A percentile compares a stretch with the other conserved stretches of the same genome.
These are phyloP conservation scores for Carduelis carduelis DNA, from an alignment of 2,797 vertebrate species.

Conservation along the genomic window DNA sequence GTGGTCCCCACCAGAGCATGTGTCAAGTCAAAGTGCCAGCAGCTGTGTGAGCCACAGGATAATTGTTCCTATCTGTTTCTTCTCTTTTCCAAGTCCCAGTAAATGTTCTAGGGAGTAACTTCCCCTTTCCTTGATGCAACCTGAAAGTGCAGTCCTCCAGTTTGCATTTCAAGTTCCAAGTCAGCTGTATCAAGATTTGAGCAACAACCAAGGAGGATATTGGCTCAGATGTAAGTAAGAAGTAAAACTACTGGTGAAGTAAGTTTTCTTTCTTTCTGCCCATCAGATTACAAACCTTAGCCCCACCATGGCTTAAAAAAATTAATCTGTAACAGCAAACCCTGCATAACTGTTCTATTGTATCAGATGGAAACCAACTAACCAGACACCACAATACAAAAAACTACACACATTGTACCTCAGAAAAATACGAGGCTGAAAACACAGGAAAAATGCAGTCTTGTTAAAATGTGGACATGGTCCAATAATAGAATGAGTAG, in stretches of 20 bases:
- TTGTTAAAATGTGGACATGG: slow-evolving; percentile 69
- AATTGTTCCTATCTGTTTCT: slow-evolving; percentile 66
- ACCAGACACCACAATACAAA: slow-evolving; percentile 61
- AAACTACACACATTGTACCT: slow-evolving; percentile 54
- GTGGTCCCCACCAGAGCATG: neutral
- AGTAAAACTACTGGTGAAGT: slow-evolving; percentile 39
- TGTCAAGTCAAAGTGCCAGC: slow-evolving; percentile 58
- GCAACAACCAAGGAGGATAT: slow-evolving; percentile 58
- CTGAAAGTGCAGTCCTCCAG: slow-evolving; percentile 40
- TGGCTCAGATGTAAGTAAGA: slow-evolving; percentile 70
- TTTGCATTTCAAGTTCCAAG: slow-evolving; percentile 66
- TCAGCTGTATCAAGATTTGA: slow-evolving; percentile 63
- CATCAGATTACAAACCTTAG: slow-evolving; percentile 70
- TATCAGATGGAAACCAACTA: slow-evolving; percentile 67
- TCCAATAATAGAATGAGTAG: slow-evolving; percentile 66
- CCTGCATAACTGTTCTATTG: slow-evolving; percentile 56
- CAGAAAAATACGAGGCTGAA: slow-evolving; percentile 62
- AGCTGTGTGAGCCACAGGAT: slow-evolving; percentile 36
- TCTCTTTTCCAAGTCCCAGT: slow-evolving; percentile 52
- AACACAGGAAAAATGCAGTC: slow-evolving; percentile 37
- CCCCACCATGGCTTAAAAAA: slow-evolving; percentile 53
- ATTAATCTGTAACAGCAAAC: neutral
- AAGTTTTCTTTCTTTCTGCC: slow-evolving; percentile 62
- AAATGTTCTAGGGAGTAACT: slow-evolving; percentile 57
- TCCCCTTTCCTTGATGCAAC: slow-evolving; percentile 23